Conservation (phyloP, 2,797 vertebrate genomes). For the Lepidocolaptes lacrymiger region DNA sequence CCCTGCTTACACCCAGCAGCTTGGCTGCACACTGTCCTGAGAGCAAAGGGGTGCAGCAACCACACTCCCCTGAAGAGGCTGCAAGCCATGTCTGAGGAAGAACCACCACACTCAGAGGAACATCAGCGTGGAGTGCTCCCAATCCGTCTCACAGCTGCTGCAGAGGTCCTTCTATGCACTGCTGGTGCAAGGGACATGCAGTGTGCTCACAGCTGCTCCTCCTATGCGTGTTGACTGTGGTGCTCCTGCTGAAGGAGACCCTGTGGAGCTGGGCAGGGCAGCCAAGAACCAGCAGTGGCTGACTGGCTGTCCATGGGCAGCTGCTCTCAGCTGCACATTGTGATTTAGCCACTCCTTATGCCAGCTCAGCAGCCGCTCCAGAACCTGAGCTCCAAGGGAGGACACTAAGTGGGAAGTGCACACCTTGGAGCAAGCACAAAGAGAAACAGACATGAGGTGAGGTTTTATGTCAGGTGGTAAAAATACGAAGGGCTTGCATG, state of each 20-base stretch:
- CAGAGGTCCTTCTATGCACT: fast-evolving
- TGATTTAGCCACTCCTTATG: neutral
- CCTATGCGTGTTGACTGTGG: fast-evolving
- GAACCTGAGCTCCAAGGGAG: neutral
- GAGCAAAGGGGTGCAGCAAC: neutral
- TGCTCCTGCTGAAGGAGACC: neutral
- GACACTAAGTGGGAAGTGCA: fast-evolving
- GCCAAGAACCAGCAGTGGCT: neutral
- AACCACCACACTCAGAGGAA: fast-evolving
- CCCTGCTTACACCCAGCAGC: neutral
- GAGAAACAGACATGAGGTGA: neutral
- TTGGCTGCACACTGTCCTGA: fast-evolving
- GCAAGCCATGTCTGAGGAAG: fast-evolving
- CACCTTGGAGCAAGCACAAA: fast-evolving
- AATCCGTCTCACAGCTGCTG: too few relatives aligned
- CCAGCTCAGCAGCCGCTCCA: neutral
- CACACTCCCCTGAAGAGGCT: neutral
- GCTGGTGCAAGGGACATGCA: neutral
- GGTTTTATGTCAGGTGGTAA: neutral
- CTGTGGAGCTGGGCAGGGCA: neutral
- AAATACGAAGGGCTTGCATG: neutral
- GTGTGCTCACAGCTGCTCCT: neutral
- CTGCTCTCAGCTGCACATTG: neutral
- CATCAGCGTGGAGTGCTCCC: neutral
- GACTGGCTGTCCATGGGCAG: fast-evolving